Evolutionary conservation across 1,140 invertebrate species (phyloP).

Genomic region (Heliconius eleuchia): DNA sequence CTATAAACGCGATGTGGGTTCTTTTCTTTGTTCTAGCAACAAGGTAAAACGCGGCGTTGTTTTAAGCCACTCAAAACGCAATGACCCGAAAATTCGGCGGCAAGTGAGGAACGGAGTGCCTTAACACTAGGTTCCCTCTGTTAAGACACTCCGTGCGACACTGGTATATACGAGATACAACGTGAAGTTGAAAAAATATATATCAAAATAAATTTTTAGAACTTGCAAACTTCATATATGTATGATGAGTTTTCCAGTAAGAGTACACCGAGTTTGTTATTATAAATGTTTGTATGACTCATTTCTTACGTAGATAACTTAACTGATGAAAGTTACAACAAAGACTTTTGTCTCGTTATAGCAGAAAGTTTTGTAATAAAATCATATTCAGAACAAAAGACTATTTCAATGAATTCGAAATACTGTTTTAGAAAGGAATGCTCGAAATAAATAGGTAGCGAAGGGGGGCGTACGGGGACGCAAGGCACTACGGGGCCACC

Average conservation of each 20-base stretch:
- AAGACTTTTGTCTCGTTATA: slow-evolving; percentile 9
- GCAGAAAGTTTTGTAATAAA: slow-evolving; percentile 7
- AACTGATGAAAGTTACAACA: slow-evolving; percentile 3
- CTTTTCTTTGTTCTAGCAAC: no score
- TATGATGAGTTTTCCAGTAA: neutral
- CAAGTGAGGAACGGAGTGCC: no score
- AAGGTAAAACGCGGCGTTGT: no score
- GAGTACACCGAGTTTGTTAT: neutral
- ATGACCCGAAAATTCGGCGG: no score
- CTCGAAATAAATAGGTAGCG: neutral
- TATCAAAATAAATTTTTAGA: neutral
- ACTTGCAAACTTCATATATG: neutral
- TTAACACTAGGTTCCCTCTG: no score
- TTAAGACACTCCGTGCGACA: no score
- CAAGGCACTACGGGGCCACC: no score
- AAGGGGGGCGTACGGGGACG: no score
- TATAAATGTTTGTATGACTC: slow-evolving; percentile 4
- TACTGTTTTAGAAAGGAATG: neutral
- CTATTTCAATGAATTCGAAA: neutral
- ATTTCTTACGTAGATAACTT: slow-evolving; percentile 2
- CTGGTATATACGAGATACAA: no score
- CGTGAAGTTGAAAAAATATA: no score
- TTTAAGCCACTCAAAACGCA: no score
- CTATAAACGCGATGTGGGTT: no score
- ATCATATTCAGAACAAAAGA: slow-evolving; percentile 10